Base-by-base conservation (phyloP, 1,140 invertebrate genomes). In the Panulirus ornatus region DNA sequence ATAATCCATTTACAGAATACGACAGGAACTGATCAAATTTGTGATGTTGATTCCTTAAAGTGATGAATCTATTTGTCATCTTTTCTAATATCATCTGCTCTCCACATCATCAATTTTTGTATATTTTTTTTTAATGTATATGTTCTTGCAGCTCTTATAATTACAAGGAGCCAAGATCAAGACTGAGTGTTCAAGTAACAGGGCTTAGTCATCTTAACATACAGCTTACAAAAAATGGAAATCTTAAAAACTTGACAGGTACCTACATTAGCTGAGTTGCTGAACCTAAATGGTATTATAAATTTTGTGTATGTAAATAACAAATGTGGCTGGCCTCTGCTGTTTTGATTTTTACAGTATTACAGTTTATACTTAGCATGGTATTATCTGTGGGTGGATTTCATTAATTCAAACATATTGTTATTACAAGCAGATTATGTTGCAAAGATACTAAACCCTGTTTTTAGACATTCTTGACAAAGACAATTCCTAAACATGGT, bases 391-490 rank as follows among this genome's bases (percentile, higher is more conserved):
- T n/a, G n/a, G n/a, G n/a, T n/a, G n/a, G n/a, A n/a, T 58, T 58
- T 19, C 54, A 58, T 22, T 58, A 58, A 58, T 58, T 14, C 44
- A 47, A 47, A 58, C 51, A 58, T 58, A 22, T 9, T 58, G 44
- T n/a, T 42, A 38, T 16, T 78, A 78, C 30, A 44, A n/a, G n/a
- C n/a, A n/a, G n/a, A 44, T 8, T 78, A 44, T 44, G 19, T 44
- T 54, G 36, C 30, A 44, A 42, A 42, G 66, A 71, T n/a, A 38
- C 66, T 84, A 71, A 71, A 84, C 30, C 82, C 82, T 84, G 82
- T 84, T 84, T 63, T 1, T 70, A 44, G 16, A 70, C 9, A 42
- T 84, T 70, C 58, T 70, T 22, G 14, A 70, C 79, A 70, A 84
- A 76, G 30, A 51, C 63, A 70, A 70, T 70, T 30, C 63, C 63